A percentile compares a stretch with the other conserved stretches of the same genome.
These are phyloP conservation scores for Cartodere bifasciata DNA, from an alignment of 2,888 invertebrate genomes.

Conservation along the genomic window DNA sequence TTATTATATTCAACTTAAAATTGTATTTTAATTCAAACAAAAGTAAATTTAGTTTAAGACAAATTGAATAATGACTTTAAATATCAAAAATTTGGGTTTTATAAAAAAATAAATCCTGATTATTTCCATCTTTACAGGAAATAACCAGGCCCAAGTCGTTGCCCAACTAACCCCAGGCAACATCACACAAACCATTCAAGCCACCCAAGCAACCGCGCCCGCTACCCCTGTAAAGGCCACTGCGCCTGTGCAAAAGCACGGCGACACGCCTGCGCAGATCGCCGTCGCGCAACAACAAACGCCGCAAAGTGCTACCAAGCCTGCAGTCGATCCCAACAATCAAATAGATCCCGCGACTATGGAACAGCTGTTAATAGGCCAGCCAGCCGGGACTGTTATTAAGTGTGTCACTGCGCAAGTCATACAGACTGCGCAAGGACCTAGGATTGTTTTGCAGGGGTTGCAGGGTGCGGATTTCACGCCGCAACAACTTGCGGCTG, in stretches of 20 bases:
- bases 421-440: slow-evolving; percentile 72
- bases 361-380: slow-evolving; percentile 60
- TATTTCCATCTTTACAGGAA: too few species aligned
- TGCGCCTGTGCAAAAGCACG: too few species aligned
- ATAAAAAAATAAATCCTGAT: too few species aligned
- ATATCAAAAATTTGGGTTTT: too few species aligned
- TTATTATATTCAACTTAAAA: too few species aligned
- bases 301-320: slow-evolving; percentile 10
- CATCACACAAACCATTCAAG: slow-evolving; percentile 18
- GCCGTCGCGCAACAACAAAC: slow-evolving; percentile 15
- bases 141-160: slow-evolving; percentile 67
- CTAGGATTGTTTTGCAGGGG: slow-evolving; percentile 76
- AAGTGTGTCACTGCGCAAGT: slow-evolving; percentile 82
- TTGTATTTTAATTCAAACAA: too few species aligned
- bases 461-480: slow-evolving; percentile 73
- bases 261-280: slow-evolving; percentile 10
- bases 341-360: slow-evolving; percentile 41
- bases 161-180: slow-evolving; percentile 47
- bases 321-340: slow-evolving; percentile 22
- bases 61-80: too few species aligned
- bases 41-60: too few species aligned
- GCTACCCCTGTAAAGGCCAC: slow-evolving; percentile 11
- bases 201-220: slow-evolving; percentile 12
- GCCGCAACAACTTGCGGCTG: slow-evolving; percentile 65
- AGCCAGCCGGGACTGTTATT: slow-evolving; percentile 75